Evolutionary conservation across 2,888 invertebrate genomes (phyloP).

Genomic region (Malacosoma neustria): DNA sequence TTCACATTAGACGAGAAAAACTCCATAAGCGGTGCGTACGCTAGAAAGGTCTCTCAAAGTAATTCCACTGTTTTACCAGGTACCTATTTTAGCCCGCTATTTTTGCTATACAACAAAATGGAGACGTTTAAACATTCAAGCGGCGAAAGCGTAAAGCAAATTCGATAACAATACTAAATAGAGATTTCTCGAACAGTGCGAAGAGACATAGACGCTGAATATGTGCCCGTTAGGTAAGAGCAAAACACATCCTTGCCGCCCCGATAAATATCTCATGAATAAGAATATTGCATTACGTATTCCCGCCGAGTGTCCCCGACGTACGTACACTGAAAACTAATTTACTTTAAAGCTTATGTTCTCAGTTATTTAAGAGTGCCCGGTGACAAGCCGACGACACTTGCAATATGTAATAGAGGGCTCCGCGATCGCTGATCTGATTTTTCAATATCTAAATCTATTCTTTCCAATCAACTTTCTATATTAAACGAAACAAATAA

Average conservation of each 20-base stretch:
- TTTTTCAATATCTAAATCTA: background rate
- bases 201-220: slow-evolving; percentile 2
- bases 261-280: slow-evolving; percentile 61
- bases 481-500: no score
- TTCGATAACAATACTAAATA: background rate
- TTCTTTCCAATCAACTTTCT: no score
- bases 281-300: slow-evolving; percentile 58
- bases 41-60: no score
- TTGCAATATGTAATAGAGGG: background rate
- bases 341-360: slow-evolving; percentile 26
- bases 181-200: background rate
- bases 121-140: slow-evolving; percentile 11
- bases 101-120: slow-evolving; percentile 1
- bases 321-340: slow-evolving; percentile 26
- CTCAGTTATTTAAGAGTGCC: slow-evolving; percentile 1
- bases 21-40: no score
- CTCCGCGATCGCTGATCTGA: background rate
- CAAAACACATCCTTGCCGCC: slow-evolving; percentile 14
- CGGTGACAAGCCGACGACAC: background rate
- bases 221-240: slow-evolving; percentile 6
- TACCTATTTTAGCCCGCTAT: slow-evolving; percentile 1
- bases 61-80: no score
- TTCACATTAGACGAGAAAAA: no score
- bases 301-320: slow-evolving; percentile 23
- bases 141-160: slow-evolving; percentile 1